Conservation (phyloP, 2,888 invertebrate genomes). For the Oligia fasciuncula region DNA sequence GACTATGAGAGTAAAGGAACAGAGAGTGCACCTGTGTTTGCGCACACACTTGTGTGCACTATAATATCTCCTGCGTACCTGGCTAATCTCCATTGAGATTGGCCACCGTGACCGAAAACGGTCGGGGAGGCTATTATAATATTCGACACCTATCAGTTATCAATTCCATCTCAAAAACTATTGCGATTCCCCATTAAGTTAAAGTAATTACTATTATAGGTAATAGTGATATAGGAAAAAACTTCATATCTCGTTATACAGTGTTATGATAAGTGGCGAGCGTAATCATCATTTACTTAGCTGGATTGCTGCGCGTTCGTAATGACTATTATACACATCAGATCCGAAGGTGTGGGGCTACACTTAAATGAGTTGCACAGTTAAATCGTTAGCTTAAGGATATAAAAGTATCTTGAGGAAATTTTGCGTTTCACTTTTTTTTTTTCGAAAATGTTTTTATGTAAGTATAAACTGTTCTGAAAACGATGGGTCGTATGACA, state of each 20-base stretch:
- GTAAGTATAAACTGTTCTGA: not conserved
- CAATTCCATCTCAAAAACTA: slow-evolving; percentile 46
- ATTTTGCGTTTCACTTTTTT: not conserved
- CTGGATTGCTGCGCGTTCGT: slow-evolving; percentile 46
- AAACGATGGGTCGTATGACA: not conserved
- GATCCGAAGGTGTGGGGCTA: slow-evolving; percentile 27
- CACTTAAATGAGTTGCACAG: slow-evolving; percentile 45
- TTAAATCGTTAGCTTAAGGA: slow-evolving; percentile 40
- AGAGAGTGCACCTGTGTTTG: too few relatives aligned
- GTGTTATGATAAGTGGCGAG: slow-evolving; percentile 58
- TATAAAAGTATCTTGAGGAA: slow-evolving; percentile 16
- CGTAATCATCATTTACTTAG: slow-evolving; percentile 63
- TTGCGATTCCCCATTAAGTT: slow-evolving; percentile 16
- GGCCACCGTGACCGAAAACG: too few relatives aligned
- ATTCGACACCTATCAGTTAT: slow-evolving; percentile 30
- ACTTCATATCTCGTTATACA: slow-evolving; percentile 49
- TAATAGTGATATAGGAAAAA: slow-evolving; percentile 40
- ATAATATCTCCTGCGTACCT: too few relatives aligned
- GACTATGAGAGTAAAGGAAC: too few relatives aligned
- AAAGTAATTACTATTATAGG: slow-evolving; percentile 45
- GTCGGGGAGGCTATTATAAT: too few relatives aligned
- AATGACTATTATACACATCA: slow-evolving; percentile 59
- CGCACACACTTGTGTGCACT: too few relatives aligned
- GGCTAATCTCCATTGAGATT: too few relatives aligned
- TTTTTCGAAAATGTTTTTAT: not conserved